These are phyloP conservation scores for Drosophila anceps DNA, from an alignment of 2,888 invertebrate species.

Conservation along the genomic window DNA sequence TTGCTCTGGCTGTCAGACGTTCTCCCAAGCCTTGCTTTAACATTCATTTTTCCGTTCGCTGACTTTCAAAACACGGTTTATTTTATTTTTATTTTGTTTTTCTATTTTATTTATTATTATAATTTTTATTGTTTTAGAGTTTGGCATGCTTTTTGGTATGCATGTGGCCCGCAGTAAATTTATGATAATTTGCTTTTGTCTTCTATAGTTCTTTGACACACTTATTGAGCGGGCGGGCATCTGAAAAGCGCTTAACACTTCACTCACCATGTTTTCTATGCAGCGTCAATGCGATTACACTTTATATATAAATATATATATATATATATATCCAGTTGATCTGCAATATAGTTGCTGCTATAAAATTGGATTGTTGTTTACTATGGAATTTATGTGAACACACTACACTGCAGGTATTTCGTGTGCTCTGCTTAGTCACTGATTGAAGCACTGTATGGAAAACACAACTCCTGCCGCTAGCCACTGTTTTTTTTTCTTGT, in stretches of 20 bases:
- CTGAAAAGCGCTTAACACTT: background rate
- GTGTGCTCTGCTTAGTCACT: constrained; percentile 27
- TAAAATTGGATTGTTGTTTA: constrained; percentile 2
- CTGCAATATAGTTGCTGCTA: constrained; percentile 3
- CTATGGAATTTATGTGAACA: background rate
- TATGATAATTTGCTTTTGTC: constrained; percentile 58
- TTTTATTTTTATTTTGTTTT: background rate
- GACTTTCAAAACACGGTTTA: constrained; percentile 57
- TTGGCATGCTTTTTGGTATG: constrained; percentile 62
- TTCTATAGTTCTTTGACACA: constrained; percentile 59
- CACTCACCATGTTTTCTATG: constrained; percentile 68
- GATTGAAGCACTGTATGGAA: constrained; percentile 19
- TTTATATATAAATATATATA: constrained; percentile 10
- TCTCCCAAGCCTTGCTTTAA: constrained; percentile 47
- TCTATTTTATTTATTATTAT: constrained; percentile 1
- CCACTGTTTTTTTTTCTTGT: background rate
- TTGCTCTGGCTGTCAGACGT: constrained; percentile 35
- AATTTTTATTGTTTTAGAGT: constrained; percentile 32
- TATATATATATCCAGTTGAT: constrained; percentile 13
- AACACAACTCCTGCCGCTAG: constrained; percentile 5
- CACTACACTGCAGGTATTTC: constrained; percentile 25
- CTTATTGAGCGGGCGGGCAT: constrained; percentile 25
- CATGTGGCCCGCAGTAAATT: constrained; percentile 11
- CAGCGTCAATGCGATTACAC: constrained; percentile 7
- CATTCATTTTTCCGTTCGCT: constrained; percentile 76